Evolutionary conservation across 30 jellyfish, hydroid and myxozoan species (phyloP).

Genomic region (Aurelia aurita): DNA sequence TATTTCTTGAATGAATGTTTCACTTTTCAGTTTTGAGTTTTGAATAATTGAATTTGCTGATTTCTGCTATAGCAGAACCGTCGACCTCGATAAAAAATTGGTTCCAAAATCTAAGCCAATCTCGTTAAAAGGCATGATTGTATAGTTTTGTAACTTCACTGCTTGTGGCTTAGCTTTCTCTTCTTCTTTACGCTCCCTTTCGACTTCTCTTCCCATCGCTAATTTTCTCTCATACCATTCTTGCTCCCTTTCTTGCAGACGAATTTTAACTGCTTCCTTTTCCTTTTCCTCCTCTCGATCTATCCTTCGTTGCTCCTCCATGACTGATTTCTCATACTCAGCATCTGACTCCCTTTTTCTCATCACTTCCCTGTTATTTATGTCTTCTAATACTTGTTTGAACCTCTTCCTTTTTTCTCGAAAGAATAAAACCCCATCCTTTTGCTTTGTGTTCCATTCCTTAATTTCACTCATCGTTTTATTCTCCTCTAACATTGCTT

Average conservation of each 20-base stretch:
- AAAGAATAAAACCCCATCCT: slow-evolving; percentile 42
- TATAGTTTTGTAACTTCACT: slow-evolving; percentile 79
- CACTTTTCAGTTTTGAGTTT: too few relatives aligned
- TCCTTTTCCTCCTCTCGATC: slow-evolving; percentile 53
- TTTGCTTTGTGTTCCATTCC: slow-evolving; percentile 58
- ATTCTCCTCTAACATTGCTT: too few relatives aligned
- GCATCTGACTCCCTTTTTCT: slow-evolving; percentile 56
- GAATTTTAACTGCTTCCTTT: slow-evolving; percentile 54
- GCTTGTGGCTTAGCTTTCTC: slow-evolving; percentile 60
- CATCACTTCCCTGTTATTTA: too few relatives aligned
- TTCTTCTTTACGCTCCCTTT: slow-evolving; percentile 31
- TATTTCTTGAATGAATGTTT: too few relatives aligned
- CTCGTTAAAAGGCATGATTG: slow-evolving; percentile 81
- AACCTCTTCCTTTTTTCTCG: slow-evolving; percentile 65
- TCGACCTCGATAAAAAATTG: slow-evolving; percentile 80
- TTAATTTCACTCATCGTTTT: too few relatives aligned
- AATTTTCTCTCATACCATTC: slow-evolving; percentile 51
- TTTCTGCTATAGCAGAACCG: slow-evolving; percentile 64
- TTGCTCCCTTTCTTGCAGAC: slow-evolving; percentile 62
- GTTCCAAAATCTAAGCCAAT: slow-evolving; percentile 86
- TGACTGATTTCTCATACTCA: slow-evolving; percentile 67
- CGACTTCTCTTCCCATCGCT: slow-evolving; percentile 48
- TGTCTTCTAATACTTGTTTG: slow-evolving; percentile 45
- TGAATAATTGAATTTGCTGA: slow-evolving; percentile 82
- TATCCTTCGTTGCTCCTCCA: slow-evolving; percentile 65